Percentiles rank a stretch among this genome's conserved stretches.
Evolutionary conservation across 2,113 vertebrate genomes (phyloP).

Genomic region (Zosterops hypoxanthus): DNA sequence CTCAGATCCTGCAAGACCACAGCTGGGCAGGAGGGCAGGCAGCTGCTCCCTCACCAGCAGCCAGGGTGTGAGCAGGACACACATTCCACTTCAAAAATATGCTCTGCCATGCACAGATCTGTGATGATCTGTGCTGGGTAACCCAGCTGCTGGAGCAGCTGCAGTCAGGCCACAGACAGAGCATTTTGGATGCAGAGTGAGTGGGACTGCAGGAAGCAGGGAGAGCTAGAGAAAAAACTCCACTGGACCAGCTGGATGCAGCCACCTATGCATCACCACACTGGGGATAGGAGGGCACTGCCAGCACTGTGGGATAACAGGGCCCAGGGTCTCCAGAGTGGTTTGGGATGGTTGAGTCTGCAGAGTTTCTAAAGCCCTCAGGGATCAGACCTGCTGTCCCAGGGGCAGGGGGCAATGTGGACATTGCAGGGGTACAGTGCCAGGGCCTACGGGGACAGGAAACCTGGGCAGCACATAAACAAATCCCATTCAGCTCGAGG

Average conservation of each 20-base stretch:
- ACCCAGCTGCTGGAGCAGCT: neutral
- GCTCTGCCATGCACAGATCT: neutral
- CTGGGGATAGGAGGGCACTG: neutral
- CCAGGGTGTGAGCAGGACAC: neutral
- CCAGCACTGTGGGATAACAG: neutral
- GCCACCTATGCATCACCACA: neutral
- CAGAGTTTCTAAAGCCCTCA: neutral
- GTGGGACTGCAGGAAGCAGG: neutral
- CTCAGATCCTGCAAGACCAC: accelerated
- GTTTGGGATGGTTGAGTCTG: neutral
- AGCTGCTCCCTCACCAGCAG: neutral
- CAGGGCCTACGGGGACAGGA: neutral
- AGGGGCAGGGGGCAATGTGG: neutral
- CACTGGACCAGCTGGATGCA: neutral
- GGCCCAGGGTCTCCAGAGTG: neutral
- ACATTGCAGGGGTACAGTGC: neutral
- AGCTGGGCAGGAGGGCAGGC: neutral
- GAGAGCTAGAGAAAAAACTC: neutral
- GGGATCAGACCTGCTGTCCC: neutral
- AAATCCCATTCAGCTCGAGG: neutral
- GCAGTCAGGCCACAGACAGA: accelerated
- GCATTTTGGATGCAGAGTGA: neutral
- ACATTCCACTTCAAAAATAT: neutral
- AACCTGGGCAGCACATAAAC: neutral
- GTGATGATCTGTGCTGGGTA: neutral